Base-by-base conservation (phyloP, 2,113 vertebrate genomes). In the Pogonocichla stellata region DNA sequence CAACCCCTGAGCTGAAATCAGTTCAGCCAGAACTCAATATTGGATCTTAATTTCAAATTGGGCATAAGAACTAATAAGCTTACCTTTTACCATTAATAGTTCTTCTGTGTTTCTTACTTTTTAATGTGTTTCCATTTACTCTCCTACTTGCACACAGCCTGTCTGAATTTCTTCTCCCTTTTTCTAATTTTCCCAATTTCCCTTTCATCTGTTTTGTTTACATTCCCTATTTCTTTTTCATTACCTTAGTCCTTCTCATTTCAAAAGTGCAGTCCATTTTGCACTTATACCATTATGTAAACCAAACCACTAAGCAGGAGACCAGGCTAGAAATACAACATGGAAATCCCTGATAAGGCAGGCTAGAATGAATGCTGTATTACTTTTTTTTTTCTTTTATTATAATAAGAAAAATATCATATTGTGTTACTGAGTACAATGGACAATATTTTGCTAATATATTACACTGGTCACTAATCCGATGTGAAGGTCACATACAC, bases 401-500 rank as follows among this genome's bases (percentile, higher is more conserved):
- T 97, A 93, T 85, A 96, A 96, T 88, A 97, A 95, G 83, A 92
- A 95, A 91, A 97, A 89, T 97, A 95, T 87, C 64, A 91, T 81
- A 83, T 87, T 97, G 93, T 95, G 88, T 70, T 94, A 18, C 28
- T 53, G 83, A 93, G 29, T 92, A 98, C 96, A 97, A 97, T 94
- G 77, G 86, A 79, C 67, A 29, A 29, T 87, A 96, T 98, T 97
- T 97, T 97, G 87, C 80, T 86, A 86, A 81, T 85, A 86, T 65
- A 75, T 91, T 92, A 82, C 84, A 77, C 73, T 89, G 94, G 96
- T 96, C 97, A 92, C 96, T 98, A 98, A 98, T 97, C 97, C 81
- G 1, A 93, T 84, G 19, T 94, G 95, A 97, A 97, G 95, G 96
- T 97, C 97, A 94, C 71, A 69, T 70, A 92, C 69, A 95, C 29